Conservation (phyloP, 2,888 invertebrate genomes). For the Drosophila lutescens region DNA sequence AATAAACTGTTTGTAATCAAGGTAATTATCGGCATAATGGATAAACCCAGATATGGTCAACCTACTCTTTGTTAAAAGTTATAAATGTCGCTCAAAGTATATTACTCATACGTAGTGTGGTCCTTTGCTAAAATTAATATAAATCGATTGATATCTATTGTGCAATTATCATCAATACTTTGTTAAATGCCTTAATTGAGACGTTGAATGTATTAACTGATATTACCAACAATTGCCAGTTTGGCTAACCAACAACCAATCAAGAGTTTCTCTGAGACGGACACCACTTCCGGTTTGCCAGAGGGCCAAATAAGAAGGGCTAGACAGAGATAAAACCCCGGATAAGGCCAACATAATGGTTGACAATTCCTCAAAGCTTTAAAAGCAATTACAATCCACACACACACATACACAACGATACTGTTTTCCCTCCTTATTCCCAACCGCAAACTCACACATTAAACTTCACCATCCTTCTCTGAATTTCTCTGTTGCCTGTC, state of each 20-base stretch:
- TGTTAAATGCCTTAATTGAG: conserved; percentile 23
- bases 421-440: background rate
- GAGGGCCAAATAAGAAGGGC: background rate
- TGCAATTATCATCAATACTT: conserved; percentile 4
- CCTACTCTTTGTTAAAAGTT: too few relatives aligned
- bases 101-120: background rate
- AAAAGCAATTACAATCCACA: conserved; percentile 36
- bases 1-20: too few relatives aligned
- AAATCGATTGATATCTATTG: background rate
- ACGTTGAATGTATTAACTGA: conserved; percentile 21
- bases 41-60: too few relatives aligned
- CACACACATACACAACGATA: background rate
- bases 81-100: too few relatives aligned
- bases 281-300: conserved; percentile 5
- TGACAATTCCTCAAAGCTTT: conserved; percentile 59
- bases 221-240: conserved; percentile 17
- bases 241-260: conserved; percentile 24
- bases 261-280: background rate
- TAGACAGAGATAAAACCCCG: background rate
- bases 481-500: conserved; percentile 40
- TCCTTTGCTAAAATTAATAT: background rate
- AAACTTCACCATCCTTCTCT: background rate
- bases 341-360: conserved; percentile 31
- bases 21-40: too few relatives aligned
- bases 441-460: conserved; percentile 20